Base-by-base conservation (phyloP, 2,797 vertebrate species). In the Lagocephalus sceleratus region DNA sequence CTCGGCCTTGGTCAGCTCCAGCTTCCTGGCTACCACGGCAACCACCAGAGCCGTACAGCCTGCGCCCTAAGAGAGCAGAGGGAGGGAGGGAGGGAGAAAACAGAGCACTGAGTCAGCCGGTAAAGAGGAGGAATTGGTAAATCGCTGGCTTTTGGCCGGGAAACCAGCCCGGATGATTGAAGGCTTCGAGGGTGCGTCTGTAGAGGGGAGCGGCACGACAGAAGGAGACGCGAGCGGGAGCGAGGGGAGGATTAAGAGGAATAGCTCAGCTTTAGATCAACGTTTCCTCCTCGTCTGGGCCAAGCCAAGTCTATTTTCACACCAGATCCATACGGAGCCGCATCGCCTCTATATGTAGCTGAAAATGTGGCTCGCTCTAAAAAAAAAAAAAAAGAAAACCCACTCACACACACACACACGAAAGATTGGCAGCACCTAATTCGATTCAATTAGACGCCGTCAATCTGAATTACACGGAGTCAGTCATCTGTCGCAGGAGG, bases 1-100 rank as follows among this genome's bases (percentile, higher is more conserved):
- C 88, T 98, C 96, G 0, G 97, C 96, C 90, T 97, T 98, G 88
- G 97, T 99, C 82, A 99, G 91, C 76, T 99, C 97, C 87, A 99
- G 90, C 90, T 99, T 99, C 64, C 97, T 92, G 78, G 97, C 97
- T 83, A 99, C 97, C 87, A 99, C 96, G 2, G 97, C 96, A 81
- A 98, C 96, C 87, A 99, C 96, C 66, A 98, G 87, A 2, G 97
- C 96, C 0, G 97, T 99, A 71, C 97, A 99, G 51, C 96, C 91
- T 1, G 91, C 90, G 56, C 96, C 97, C 97, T 98, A 65, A 40
- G 57, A 78, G 61, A 42, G 25, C 25, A n/a, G 16, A 51, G 56
- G 45, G 38, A 66, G 68, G 22, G 60, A 21, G 56, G 38, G 54
- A 39, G 12, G 54, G 52, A 66, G 45, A 35, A 3, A 67, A 71